phyloP scores from a whole-genome alignment of 2,888 invertebrate species.

The Cataglyphis cursor region DNA sequence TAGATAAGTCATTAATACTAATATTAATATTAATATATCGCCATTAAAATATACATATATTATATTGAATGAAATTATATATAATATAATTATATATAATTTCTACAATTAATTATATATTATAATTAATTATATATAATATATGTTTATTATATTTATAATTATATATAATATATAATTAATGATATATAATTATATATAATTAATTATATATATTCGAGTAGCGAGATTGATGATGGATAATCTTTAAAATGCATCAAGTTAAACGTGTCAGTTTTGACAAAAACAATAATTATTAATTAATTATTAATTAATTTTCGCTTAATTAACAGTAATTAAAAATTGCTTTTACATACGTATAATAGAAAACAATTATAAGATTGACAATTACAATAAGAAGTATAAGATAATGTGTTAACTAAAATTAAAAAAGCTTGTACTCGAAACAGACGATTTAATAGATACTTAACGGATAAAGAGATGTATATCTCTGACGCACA shows the following conservation, averaged over 20 bases:
- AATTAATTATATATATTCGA: no score
- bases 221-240: no score
- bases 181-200: no score
- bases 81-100: no score
- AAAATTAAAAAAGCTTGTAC: not conserved
- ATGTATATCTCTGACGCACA: not conserved
- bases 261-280: not conserved
- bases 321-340: not conserved
- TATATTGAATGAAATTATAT: no score
- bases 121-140: no score
- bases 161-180: no score
- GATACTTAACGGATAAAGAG: not conserved
- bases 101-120: no score
- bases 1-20: not conserved
- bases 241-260: not conserved
- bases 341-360: not conserved
- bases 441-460: not conserved
- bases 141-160: no score
- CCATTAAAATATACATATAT: not conserved
- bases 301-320: not conserved
- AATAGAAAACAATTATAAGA: not conserved
- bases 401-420: not conserved
- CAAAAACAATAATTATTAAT: not conserved
- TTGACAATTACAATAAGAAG: not conserved
- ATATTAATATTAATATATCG: not conserved